Evolutionary conservation across 2,797 vertebrate genomes (phyloP), one percentile per base, ranked within the genome.

Genomic region (Pteronotus mesoamericanus): DNA sequence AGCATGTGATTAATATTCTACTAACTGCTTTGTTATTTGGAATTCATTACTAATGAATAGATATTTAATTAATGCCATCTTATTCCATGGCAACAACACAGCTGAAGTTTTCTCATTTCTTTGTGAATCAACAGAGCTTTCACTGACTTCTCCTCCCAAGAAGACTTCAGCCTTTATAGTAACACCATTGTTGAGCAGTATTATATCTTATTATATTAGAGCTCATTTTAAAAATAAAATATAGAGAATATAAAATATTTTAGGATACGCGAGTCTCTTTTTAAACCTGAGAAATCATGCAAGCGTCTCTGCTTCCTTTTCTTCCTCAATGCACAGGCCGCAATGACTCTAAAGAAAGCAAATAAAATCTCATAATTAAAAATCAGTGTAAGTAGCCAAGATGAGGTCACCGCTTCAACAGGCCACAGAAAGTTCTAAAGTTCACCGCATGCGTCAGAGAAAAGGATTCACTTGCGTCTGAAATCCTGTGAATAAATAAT

Each of bases 1-100:
- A 98, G 95, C 97, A 94, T 97, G 95, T 97, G 94, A 98, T 97
- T 98, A 98, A 98, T 98, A 98, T 98, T 98, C 91, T 97, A 95
- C 94, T 98, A 97, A 98, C 90, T 98, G 69, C 86, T 98, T 98
- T 97, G 87, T 92, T 98, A 96, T 98, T 98, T 97, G 97, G 94
- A 90, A 97, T 97, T 97, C 96, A 97, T 97, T 98, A 95, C 61
- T 68, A 98, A 96, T 95, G 88, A 97, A 97, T 94, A 98, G 97
- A 95, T 95, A 96, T 96, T 97, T 98, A 98, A 98, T 97, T 98
- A 95, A 97, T 98, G 51, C 14, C 48, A 96, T 80, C 16, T 97
- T 97, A 87, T 75, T 97, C 75, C 53, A 86, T 95, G 84, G 66
- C 29, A 94, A 95, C 26, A 85, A 66, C 61, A 89, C 79, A 59